Base-by-base conservation (phyloP, 2,888 invertebrate species). In the Dryococelus australis region DNA sequence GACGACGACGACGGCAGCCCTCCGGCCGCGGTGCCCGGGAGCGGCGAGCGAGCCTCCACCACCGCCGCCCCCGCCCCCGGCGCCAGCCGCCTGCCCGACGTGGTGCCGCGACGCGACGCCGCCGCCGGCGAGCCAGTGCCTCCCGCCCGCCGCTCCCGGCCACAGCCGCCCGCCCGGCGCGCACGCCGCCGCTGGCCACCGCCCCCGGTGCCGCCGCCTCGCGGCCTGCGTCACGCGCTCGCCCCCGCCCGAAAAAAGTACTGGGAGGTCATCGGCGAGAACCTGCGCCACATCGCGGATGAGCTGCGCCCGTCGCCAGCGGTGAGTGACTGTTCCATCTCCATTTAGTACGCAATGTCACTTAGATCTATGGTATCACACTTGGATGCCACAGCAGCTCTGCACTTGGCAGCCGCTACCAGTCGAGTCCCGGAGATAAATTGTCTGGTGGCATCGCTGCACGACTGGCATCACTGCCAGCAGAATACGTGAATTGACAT, bases 211-310 rank as follows among this genome's bases (percentile, higher is more conserved):
- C 65, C 65, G 65, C 65, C 65, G 65, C 47, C 47, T 0, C 47
- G 47, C 47, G 47, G 47, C 47, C 12, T 47, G 8, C 47, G 47
- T 16, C 47, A 47, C 47, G 35, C 35, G 35, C 35, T 35, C 35
- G 35, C 35, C 35, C n/a, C 65, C 8, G 24, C 8, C 65, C 65
- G 8, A 3, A 65, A n/a, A 3, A 65, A 65, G 65, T 65, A 65
- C 65, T 65, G 65, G 65, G 65, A 65, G 65, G 65, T n/a, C 24
- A n/a, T 65, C 65, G 65, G 65, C 65, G 65, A 65, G 65, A n/a
- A 65, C 65, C 65, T 65, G 65, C 65, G 65, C 65, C 65, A n/a
- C 65, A 65, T 65, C 65, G 65, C 65, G 16, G 65, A 65, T 20
- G 65, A 65, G 24, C 16, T 65, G 13, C 65, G 65, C n/a, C 65